Percentiles rank a stretch among this genome's conserved stretches.
These are phyloP conservation scores for Dryobotodes eremita DNA, from an alignment of 2,888 invertebrate species.

Conservation along the genomic window DNA sequence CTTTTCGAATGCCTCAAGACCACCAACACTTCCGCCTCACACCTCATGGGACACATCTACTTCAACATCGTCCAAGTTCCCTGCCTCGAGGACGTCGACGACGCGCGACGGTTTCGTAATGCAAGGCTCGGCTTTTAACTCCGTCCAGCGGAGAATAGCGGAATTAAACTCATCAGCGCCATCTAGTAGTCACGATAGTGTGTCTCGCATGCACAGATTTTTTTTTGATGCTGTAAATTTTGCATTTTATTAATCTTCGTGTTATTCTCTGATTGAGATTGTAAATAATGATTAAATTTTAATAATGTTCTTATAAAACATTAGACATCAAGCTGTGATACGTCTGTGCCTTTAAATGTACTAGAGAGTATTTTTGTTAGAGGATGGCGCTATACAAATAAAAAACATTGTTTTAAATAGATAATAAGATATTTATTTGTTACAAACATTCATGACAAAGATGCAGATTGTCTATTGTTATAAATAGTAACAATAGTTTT, in stretches of 20 bases:
- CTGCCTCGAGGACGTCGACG: slow-evolving; percentile 92
- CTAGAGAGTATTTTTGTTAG: slow-evolving; percentile 75
- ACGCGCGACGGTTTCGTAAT: slow-evolving; percentile 86
- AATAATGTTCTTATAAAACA: slow-evolving; percentile 74
- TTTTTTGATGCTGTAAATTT: slow-evolving; percentile 60
- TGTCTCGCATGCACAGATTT: slow-evolving; percentile 81
- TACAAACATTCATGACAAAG: slow-evolving; percentile 65
- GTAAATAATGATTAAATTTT: slow-evolving; percentile 76
- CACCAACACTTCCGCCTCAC: slow-evolving; percentile 93
- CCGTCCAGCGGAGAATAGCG: slow-evolving; percentile 74
- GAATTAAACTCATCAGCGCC: slow-evolving; percentile 79
- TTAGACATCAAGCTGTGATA: slow-evolving; percentile 89
- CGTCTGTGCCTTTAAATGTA: slow-evolving; percentile 88
- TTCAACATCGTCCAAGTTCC: slow-evolving; percentile 95
- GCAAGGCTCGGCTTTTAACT: slow-evolving; percentile 89
- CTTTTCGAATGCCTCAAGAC: slow-evolving; percentile 95
- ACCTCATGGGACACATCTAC: slow-evolving; percentile 95
- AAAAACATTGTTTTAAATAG: slow-evolving; percentile 70
- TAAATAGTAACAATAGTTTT: slow-evolving; percentile 58
- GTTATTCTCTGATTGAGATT: slow-evolving; percentile 65
- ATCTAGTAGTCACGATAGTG: slow-evolving; percentile 77
- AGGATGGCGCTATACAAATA: slow-evolving; percentile 85
- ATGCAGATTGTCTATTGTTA: slow-evolving; percentile 61
- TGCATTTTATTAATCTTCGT: slow-evolving; percentile 61
- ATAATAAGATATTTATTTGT: slow-evolving; percentile 75